Evolutionary conservation across 2,888 invertebrate genomes (phyloP).

Genomic region (Drosophila atripex): DNA sequence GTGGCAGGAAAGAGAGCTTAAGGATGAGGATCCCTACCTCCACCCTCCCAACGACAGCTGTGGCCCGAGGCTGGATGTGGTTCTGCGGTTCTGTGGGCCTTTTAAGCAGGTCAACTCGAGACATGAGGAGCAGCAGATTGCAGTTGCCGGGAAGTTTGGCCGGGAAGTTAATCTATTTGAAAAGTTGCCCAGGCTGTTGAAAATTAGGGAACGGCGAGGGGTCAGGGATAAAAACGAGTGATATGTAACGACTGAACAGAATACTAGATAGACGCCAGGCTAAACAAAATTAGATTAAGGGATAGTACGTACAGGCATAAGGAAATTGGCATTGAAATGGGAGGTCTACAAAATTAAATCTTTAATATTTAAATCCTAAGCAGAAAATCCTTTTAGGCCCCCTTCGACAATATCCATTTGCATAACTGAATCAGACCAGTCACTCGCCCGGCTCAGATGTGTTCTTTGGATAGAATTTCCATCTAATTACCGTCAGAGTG

Average conservation of each 20-base stretch:
- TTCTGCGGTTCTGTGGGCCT: conserved; percentile 52
- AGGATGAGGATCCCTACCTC: conserved; percentile 13
- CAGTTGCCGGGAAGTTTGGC: conserved; percentile 34
- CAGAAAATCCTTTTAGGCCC: neutral
- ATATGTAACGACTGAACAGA: conserved; percentile 12
- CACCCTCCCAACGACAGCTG: conserved; percentile 39
- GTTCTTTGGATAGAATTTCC: conserved; percentile 31
- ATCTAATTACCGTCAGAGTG: conserved; percentile 49
- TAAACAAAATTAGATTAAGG: neutral
- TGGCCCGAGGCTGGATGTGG: conserved; percentile 38
- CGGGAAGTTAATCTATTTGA: conserved; percentile 48
- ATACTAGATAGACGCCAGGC: neutral
- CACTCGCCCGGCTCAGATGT: neutral
- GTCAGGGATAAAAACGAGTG: neutral
- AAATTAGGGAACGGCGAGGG: conserved; percentile 17
- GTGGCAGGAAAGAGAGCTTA: no score
- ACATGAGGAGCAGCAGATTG: conserved; percentile 45
- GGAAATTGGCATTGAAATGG: no score
- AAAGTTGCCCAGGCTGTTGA: conserved; percentile 33
- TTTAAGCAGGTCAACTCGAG: conserved; percentile 65
- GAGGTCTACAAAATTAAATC: no score
- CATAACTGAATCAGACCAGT: conserved; percentile 25
- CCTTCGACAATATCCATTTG: conserved; percentile 21
- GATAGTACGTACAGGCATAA: no score
- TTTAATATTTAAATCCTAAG: neutral